Conservation (phyloP, 1,140 invertebrate genomes). For the Thalassaphorura encarpata region DNA sequence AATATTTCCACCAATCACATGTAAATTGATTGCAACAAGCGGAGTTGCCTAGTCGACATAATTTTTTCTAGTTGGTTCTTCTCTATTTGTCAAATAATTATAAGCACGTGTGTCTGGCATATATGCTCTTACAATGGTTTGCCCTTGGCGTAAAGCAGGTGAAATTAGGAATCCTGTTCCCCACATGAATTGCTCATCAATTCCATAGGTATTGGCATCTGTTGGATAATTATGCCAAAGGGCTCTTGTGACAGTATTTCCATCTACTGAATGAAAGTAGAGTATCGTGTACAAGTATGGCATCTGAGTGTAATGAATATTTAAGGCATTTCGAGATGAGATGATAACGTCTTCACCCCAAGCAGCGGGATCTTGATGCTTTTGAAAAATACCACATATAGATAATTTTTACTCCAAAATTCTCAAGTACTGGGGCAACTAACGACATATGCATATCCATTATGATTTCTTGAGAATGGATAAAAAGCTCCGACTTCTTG, state of each 20-base stretch:
- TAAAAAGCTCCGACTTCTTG: constrained; percentile 44
- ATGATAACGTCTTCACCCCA: constrained; percentile 53
- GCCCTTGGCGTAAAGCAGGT: constrained; percentile 30
- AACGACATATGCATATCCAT: not conserved
- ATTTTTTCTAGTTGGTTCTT: constrained; percentile 26
- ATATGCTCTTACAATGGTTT: constrained; percentile 34
- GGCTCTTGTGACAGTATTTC: constrained; percentile 38
- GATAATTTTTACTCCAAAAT: not conserved
- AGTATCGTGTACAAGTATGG: constrained; percentile 44
- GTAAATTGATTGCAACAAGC: constrained; percentile 52
- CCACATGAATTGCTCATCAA: constrained; percentile 35
- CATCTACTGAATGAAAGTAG: constrained; percentile 36
- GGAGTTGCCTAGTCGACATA: constrained; percentile 36
- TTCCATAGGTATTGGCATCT: constrained; percentile 29
- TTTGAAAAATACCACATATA: too few relatives aligned
- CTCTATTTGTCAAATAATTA: constrained; percentile 47
- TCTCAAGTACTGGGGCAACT: not conserved
- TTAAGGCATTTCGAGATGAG: constrained; percentile 35
- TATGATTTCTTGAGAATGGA: constrained; percentile 32
- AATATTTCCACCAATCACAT: constrained; percentile 54
- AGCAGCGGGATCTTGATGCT: constrained; percentile 71
- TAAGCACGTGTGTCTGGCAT: constrained; percentile 54
- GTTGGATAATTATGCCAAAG: constrained; percentile 39
- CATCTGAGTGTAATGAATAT: constrained; percentile 20
- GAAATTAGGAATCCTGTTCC: constrained; percentile 33